Evolutionary conservation across 2,797 vertebrate species (phyloP), one percentile per base, ranked within the genome.

Genomic region (Scarus forsteni): DNA sequence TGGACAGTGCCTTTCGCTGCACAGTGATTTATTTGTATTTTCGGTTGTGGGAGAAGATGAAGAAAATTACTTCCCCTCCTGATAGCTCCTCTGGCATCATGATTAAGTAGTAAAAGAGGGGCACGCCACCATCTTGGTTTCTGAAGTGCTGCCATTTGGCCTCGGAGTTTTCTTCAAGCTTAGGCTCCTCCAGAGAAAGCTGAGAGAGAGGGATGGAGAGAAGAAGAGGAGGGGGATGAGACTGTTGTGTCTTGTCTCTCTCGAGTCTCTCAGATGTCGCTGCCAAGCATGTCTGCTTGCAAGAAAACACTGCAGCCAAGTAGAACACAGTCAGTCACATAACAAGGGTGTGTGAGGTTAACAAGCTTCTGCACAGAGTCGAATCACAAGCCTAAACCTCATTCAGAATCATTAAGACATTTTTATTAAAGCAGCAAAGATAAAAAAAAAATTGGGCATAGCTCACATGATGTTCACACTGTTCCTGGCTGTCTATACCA

Each of bases 91-190:
- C 81, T 86, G 87, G 83, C 79, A 76, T 88, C 83, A 77, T 85
- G 83, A 88, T 81, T 76, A 81, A 88, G 67, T 35, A 44, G 68
- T 63, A 70, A 39, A 60, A 69, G 66, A 66, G 69, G 57, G 70
- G 83, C 46, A 69, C 78, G 85, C 80, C 77, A 60, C 86, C 76
- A 73, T 85, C 84, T 90, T 70, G 80, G 79, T 80, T 91, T 93
- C 45, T 93, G 92, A 93, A 90, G 91, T 89, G 75, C 71, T 92
- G 92, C 93, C 92, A 92, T 85, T 87, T 88, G 85, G 83, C 89
- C 73, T 73, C 72, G 6, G 74, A 81, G 76, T 64, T 27, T 60
- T 78, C 86, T 91, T 92, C 88, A 83, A 69, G 71, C 73, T 75
- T 9, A 19, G 64, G 51, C 72, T 83, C 83, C 67, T 89, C 65